Conservation (phyloP, 53 echinoderm and acorn worm genomes). For the Echinometra lucunter region DNA sequence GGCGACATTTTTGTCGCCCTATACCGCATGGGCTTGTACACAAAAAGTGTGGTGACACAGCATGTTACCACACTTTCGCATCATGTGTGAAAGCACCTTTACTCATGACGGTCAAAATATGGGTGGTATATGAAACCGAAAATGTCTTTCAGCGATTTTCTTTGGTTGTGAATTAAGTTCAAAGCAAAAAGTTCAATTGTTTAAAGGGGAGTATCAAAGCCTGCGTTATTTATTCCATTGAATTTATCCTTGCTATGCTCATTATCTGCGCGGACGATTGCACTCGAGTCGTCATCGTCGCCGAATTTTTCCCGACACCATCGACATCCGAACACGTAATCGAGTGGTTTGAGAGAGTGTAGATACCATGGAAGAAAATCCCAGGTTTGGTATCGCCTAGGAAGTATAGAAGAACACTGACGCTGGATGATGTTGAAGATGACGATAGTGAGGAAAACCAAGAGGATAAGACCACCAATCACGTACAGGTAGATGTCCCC, state of each 20-base stretch:
- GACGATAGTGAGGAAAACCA: slow-evolving; percentile 62
- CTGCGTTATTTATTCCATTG: not conserved
- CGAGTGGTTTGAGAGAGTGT: slow-evolving; percentile 77
- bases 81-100: too few species aligned
- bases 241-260: not conserved
- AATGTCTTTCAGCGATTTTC: not conserved
- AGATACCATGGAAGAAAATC: slow-evolving; percentile 81
- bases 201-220: slow-evolving; percentile 11
- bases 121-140: not conserved
- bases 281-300: not conserved
- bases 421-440: slow-evolving; percentile 83
- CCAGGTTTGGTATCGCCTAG: slow-evolving; percentile 74
- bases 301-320: slow-evolving; percentile 3
- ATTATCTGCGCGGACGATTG: not conserved
- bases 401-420: slow-evolving; percentile 70
- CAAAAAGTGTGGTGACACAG: too few species aligned
- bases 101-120: not conserved
- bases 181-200: not conserved
- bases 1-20: too few species aligned
- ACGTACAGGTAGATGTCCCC: slow-evolving; percentile 72
- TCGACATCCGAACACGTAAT: slow-evolving; percentile 60
- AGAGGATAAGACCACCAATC: slow-evolving; percentile 76
- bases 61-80: too few species aligned
- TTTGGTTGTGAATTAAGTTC: not conserved
- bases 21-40: too few species aligned